Conservation (phyloP, 2,113 vertebrate genomes). For the Ancistrus triradiatus region DNA sequence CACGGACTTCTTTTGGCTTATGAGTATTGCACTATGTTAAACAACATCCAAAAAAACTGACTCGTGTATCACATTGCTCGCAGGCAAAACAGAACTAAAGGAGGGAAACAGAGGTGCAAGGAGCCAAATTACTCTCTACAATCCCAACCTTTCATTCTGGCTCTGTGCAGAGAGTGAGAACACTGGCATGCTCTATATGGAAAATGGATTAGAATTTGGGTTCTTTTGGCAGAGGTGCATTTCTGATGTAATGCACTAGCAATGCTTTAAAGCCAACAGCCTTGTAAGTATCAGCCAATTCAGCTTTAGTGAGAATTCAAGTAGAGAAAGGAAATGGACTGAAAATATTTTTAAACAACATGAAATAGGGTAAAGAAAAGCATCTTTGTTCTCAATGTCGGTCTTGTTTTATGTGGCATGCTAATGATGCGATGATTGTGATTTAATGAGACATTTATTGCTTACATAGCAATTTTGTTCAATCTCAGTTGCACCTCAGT, state of each 20-base stretch:
- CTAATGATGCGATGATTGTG: constrained; percentile 37
- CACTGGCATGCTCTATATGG: constrained; percentile 28
- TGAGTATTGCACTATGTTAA: constrained; percentile 42
- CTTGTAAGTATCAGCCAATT: constrained; percentile 39
- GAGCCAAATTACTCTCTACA: constrained; percentile 33
- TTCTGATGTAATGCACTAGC: constrained; percentile 38
- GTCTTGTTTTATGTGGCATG: too few relatives aligned
- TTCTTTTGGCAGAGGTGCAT: constrained; percentile 41
- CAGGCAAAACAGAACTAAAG: not conserved
- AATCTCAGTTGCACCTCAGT: not conserved
- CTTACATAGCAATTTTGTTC: constrained; percentile 35
- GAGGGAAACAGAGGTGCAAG: constrained; percentile 9
- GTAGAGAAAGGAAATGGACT: constrained; percentile 38
- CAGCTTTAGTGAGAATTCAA: constrained; percentile 50
- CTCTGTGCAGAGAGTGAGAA: constrained; percentile 26
- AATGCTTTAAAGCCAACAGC: constrained; percentile 34
- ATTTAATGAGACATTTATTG: constrained; percentile 40
- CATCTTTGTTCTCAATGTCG: constrained; percentile 20
- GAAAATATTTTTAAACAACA: constrained; percentile 45
- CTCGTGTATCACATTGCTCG: too few relatives aligned
- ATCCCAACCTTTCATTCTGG: constrained; percentile 4
- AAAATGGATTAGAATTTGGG: constrained; percentile 39
- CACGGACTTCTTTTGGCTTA: constrained; percentile 14
- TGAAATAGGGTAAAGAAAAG: constrained; percentile 20
- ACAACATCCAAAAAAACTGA: too few relatives aligned